phyloP scores from a whole-genome alignment of 2,113 vertebrate species.

The Barnardius zonarius region DNA sequence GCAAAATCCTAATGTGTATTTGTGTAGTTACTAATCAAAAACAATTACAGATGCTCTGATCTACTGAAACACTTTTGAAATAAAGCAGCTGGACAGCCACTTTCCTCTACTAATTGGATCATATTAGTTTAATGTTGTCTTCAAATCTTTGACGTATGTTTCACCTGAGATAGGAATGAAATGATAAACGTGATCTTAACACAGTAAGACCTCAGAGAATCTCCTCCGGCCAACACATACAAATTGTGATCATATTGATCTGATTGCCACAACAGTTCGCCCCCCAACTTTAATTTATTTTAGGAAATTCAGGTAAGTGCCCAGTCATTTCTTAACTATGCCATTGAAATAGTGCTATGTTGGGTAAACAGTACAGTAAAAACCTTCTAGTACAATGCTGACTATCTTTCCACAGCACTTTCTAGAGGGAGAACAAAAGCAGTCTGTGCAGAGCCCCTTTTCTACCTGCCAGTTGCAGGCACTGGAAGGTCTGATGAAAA shows the following conservation, averaged over 20 bases:
- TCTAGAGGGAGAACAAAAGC: neutral
- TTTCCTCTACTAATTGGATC: neutral
- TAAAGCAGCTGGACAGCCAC: neutral
- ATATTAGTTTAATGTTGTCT: neutral
- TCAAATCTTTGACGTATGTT: neutral
- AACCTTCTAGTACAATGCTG: neutral
- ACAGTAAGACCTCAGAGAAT: neutral
- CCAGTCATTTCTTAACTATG: neutral
- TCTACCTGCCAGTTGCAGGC: neutral
- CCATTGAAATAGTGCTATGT: neutral
- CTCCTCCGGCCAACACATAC: neutral
- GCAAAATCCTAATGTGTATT: neutral
- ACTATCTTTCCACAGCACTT: neutral
- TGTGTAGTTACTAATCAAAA: neutral
- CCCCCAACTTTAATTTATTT: accelerated
- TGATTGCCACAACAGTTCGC: neutral
- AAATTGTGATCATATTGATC: neutral
- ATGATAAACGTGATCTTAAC: neutral
- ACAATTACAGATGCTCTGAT: neutral
- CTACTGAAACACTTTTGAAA: neutral
- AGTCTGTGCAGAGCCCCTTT: neutral
- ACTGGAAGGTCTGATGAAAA: neutral
- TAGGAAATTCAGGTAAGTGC: neutral
- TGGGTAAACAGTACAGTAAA: neutral
- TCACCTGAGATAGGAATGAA: neutral